Evolutionary conservation across 2,888 invertebrate species (phyloP).

Genomic region (Brachyopa scutellaris): DNA sequence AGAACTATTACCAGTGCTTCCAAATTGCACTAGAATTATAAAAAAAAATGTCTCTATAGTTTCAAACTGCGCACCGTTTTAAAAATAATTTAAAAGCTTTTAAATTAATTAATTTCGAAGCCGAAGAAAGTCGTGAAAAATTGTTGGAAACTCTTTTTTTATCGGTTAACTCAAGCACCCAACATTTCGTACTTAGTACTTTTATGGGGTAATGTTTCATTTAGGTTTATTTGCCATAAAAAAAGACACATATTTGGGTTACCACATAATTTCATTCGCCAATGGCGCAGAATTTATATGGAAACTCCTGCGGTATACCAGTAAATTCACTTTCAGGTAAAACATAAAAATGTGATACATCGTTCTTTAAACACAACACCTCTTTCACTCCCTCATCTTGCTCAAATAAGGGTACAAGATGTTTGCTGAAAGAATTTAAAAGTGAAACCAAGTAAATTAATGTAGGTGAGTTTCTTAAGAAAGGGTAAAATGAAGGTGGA

Average conservation of each 20-base stretch:
- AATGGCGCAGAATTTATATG: slow-evolving; percentile 17
- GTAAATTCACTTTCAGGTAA: neutral
- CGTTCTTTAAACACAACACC: neutral
- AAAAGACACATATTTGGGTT: slow-evolving; percentile 23
- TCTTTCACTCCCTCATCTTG: neutral
- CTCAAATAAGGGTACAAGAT: neutral
- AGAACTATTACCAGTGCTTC: too few species aligned
- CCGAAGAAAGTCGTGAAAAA: neutral
- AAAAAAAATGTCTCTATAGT: too few species aligned
- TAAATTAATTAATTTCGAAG: neutral
- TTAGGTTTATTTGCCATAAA: slow-evolving; percentile 60
- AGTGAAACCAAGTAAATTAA: slow-evolving; percentile 17
- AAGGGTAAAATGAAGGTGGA: too few species aligned
- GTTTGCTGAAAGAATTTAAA: slow-evolving; percentile 7
- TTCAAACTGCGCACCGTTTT: too few species aligned
- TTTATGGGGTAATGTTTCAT: slow-evolving; percentile 53
- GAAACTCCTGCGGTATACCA: neutral
- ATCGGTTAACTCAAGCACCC: slow-evolving; percentile 16
- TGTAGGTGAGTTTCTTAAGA: too few species aligned
- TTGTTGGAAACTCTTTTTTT: slow-evolving; percentile 11
- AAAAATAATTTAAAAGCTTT: slow-evolving; percentile 36
- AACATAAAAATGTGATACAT: slow-evolving; percentile 23
- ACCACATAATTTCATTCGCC: slow-evolving; percentile 21
- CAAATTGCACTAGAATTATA: too few species aligned
- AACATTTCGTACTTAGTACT: slow-evolving; percentile 40